A percentile compares a stretch with the other conserved stretches of the same genome.
phyloP scores from a whole-genome alignment of 1,140 invertebrate genomes.

The Drosophila ogumai region DNA sequence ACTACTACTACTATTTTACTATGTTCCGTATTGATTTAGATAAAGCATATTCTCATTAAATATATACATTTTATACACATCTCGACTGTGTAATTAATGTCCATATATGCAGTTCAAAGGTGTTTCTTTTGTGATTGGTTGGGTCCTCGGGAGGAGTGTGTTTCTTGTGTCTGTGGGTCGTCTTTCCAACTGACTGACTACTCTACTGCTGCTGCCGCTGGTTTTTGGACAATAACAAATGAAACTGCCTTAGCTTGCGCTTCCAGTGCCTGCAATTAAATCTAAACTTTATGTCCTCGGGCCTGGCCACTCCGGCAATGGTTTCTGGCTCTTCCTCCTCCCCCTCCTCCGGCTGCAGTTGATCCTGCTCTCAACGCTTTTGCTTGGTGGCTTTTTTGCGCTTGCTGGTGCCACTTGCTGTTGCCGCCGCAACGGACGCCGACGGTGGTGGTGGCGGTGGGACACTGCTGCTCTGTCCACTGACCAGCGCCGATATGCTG shows the following conservation, averaged over 20 bases:
- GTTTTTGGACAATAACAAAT: constrained; percentile 59
- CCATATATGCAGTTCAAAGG: constrained; percentile 23
- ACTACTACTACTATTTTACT: constrained; percentile 15
- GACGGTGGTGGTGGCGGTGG: constrained; percentile 41
- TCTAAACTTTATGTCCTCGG: constrained; percentile 67
- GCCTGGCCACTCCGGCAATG: constrained; percentile 29
- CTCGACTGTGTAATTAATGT: constrained; percentile 71
- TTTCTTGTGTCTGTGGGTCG: constrained; percentile 15
- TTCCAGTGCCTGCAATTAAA: constrained; percentile 76
- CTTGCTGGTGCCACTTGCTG: constrained; percentile 68
- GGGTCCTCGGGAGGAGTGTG: constrained; percentile 21
- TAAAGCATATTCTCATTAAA: constrained; percentile 71
- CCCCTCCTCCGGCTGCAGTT: constrained; percentile 2
- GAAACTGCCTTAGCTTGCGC: constrained; percentile 70
- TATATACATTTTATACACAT: constrained; percentile 81
- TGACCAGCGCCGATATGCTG: constrained; percentile 65
- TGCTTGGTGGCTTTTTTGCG: constrained; percentile 77
- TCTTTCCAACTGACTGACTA: constrained; percentile 18
- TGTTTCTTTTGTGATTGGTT: constrained; percentile 55
- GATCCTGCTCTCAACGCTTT: constrained; percentile 72
- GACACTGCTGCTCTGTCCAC: constrained; percentile 35
- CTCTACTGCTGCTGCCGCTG: constrained; percentile 20
- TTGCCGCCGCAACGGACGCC: constrained; percentile 22
- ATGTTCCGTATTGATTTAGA: constrained; percentile 60
- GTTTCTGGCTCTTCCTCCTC: constrained; percentile 7